These are phyloP conservation scores for Drosophila equinoxialis DNA, from an alignment of 1,140 invertebrate species.

Conservation along the genomic window DNA sequence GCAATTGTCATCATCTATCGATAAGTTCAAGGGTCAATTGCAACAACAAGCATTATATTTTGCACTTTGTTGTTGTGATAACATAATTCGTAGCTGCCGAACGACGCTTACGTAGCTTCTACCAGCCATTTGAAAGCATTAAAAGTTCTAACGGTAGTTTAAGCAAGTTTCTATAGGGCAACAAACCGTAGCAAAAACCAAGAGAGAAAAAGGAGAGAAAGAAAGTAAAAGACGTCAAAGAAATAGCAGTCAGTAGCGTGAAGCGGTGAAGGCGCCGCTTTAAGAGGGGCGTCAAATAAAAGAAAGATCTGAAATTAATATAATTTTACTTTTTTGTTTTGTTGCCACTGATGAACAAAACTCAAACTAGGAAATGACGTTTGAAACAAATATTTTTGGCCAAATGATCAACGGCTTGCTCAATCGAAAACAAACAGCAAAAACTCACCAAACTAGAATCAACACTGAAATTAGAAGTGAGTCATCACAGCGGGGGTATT, in stretches of 20 bases:
- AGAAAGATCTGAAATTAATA: too few relatives aligned
- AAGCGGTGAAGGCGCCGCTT: neutral
- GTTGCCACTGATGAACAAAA: slow-evolving; percentile 23
- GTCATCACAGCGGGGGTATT: slow-evolving; percentile 33
- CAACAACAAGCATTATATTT: slow-evolving; percentile 11
- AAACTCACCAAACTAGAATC: slow-evolving; percentile 68
- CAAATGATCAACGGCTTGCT: slow-evolving; percentile 69
- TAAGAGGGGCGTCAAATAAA: too few relatives aligned
- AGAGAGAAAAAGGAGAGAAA: neutral
- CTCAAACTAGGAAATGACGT: slow-evolving; percentile 69
- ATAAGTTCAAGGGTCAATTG: slow-evolving; percentile 45
- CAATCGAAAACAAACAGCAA: slow-evolving; percentile 42
- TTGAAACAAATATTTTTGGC: slow-evolving; percentile 69
- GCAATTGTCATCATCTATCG: slow-evolving; percentile 31
- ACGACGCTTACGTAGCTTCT: slow-evolving; percentile 30
- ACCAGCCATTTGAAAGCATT: slow-evolving; percentile 47
- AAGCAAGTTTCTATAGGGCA: slow-evolving; percentile 69
- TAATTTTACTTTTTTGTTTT: too few relatives aligned
- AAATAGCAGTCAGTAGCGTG: neutral
- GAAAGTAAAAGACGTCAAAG: slow-evolving; percentile 29
- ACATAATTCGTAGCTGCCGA: slow-evolving; percentile 11
- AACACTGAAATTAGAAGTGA: slow-evolving; percentile 57
- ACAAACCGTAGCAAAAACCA: slow-evolving; percentile 21
- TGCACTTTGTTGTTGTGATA: slow-evolving; percentile 12
- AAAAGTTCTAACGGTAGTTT: slow-evolving; percentile 73